These are phyloP conservation scores for Anolis carolinensis DNA, from an alignment of 2,113 vertebrate species.

Conservation along the genomic window DNA sequence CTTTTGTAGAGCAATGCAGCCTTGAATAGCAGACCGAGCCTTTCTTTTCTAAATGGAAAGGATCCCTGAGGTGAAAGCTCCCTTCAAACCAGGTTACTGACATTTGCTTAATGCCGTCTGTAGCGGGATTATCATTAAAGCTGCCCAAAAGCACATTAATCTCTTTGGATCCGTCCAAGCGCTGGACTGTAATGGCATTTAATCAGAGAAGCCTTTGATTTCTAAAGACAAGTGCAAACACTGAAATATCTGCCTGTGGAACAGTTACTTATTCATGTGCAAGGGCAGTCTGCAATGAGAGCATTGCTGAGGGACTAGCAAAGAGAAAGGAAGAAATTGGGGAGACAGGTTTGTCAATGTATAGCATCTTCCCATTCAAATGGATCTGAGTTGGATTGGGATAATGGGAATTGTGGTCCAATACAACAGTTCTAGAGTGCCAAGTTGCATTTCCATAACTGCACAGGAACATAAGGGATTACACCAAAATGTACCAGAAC, in stretches of 20 bases:
- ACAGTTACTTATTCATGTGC: constrained; percentile 62
- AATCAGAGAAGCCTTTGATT: constrained; percentile 74
- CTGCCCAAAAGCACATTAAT: constrained; percentile 69
- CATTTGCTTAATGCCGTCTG: constrained; percentile 69
- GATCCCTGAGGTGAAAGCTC: constrained; percentile 67
- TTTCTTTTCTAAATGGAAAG: constrained; percentile 64
- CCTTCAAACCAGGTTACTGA: constrained; percentile 68
- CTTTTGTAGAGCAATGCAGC: constrained; percentile 52
- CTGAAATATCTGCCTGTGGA: constrained; percentile 62
- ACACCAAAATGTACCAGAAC: no score
- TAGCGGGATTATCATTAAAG: constrained; percentile 68
- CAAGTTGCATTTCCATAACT: no score
- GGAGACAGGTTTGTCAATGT: constrained; percentile 35
- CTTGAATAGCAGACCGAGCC: constrained; percentile 57
- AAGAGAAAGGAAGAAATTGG: not conserved
- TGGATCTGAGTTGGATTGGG: no score
- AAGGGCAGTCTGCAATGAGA: constrained; percentile 43
- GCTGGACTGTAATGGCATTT: constrained; percentile 70
- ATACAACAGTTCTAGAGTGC: no score
- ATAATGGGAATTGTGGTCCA: no score
- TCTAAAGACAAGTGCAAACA: constrained; percentile 72
- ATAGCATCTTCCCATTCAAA: not conserved
- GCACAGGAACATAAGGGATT: no score
- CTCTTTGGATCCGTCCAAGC: constrained; percentile 63
- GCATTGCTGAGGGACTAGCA: constrained; percentile 33